Evolutionary conservation across 2,797 vertebrate species (phyloP).

Genomic region (Emydoidea blandingii): DNA sequence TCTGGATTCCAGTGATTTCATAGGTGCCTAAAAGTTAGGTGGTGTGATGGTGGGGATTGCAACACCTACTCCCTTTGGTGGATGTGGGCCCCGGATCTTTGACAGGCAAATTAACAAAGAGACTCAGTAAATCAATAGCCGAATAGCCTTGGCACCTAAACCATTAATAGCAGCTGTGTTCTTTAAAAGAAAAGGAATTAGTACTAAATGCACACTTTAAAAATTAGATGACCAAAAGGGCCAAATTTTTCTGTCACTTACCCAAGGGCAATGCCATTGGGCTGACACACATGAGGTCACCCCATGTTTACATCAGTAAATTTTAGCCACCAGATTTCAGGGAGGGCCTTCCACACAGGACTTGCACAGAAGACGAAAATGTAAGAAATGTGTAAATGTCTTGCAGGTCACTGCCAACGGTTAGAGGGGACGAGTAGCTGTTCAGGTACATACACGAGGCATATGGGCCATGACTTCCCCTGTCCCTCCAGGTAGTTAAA

Average conservation of each 20-base stretch:
- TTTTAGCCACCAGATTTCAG: background rate
- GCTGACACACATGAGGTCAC: background rate
- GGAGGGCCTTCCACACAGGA: background rate
- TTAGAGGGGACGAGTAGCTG: background rate
- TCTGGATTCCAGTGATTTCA: background rate
- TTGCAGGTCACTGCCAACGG: background rate
- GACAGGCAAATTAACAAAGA: background rate
- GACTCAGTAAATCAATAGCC: background rate
- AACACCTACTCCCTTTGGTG: background rate
- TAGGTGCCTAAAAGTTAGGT: background rate
- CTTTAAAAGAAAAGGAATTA: background rate
- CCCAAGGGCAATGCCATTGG: background rate
- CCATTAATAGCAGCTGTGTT: background rate
- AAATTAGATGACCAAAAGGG: background rate
- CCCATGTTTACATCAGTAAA: background rate
- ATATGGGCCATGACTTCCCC: background rate
- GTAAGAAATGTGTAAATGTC: too few species aligned
- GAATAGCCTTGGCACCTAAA: background rate
- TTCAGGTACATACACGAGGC: background rate
- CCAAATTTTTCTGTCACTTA: slow-evolving; percentile 19
- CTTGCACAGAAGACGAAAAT: fast-evolving
- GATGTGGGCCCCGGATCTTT: background rate
- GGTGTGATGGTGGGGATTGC: background rate
- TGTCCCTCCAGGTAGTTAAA: fast-evolving
- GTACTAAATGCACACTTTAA: fast-evolving